Percentiles rank a stretch among this genome's conserved stretches.
phyloP scores from a whole-genome alignment of 2,113 vertebrate genomes.

The Lycaon pictus region DNA sequence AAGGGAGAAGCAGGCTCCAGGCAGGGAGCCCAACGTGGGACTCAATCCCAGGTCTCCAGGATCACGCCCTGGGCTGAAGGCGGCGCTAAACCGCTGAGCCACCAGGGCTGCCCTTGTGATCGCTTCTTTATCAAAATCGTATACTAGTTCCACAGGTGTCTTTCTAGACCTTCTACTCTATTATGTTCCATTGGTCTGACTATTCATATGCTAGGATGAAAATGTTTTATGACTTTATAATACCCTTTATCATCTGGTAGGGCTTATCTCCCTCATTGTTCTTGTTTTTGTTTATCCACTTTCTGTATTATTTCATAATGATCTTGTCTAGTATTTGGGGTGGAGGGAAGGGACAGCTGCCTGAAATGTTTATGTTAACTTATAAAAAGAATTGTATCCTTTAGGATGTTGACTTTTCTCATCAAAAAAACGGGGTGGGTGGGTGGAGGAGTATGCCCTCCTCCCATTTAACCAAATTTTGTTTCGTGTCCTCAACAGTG shows the following conservation, averaged over 20 bases:
- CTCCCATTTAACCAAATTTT: neutral
- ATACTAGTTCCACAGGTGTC: neutral
- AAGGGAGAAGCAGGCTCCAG: no score
- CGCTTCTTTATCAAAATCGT: neutral
- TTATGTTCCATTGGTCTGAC: neutral
- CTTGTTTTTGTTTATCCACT: neutral
- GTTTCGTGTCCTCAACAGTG: neutral
- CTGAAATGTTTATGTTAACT: neutral
- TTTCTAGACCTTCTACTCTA: neutral
- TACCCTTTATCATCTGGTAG: neutral
- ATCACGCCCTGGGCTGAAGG: no score
- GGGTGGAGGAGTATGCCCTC: neutral
- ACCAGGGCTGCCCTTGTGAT: neutral
- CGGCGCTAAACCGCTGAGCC: no score
- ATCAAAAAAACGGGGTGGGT: neutral
- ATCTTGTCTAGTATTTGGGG: neutral
- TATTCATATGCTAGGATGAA: constrained; percentile 1
- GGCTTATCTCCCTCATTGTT: neutral
- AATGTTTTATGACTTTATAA: neutral
- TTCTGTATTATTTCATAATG: neutral
- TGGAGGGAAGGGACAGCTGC: neutral
- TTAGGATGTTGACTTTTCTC: neutral
- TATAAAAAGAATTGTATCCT: neutral
- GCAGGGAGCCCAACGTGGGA: no score
- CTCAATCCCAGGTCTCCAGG: no score